phyloP scores from a whole-genome alignment of 1,140 invertebrate genomes.

The Heliconius himera region DNA sequence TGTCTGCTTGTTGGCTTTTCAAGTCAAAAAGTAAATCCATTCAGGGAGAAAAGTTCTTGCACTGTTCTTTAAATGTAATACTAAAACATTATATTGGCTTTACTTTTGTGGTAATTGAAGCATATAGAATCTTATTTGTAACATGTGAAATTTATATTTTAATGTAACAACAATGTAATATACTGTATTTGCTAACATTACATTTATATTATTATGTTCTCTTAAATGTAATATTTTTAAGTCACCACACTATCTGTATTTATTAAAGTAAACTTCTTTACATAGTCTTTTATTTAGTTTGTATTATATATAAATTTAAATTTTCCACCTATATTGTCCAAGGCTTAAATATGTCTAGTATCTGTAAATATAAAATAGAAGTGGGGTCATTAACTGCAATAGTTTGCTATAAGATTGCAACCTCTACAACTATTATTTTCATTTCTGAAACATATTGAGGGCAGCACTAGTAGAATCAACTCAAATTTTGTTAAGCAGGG shows the following conservation, averaged over 20 bases:
- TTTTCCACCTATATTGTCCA: neutral
- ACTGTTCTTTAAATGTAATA: conserved; percentile 86
- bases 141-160: conserved; percentile 5
- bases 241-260: conserved; percentile 1
- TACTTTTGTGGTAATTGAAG: conserved; percentile 1
- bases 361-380: too few species aligned
- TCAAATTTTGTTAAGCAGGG: too few species aligned
- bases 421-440: too few species aligned
- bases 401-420: too few species aligned
- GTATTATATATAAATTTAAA: neutral
- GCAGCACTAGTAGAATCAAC: too few species aligned
- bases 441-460: too few species aligned
- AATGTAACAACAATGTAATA: neutral
- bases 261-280: conserved; percentile 15
- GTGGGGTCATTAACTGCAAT: too few species aligned
- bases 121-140: neutral
- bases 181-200: neutral
- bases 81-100: neutral
- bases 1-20: conserved; percentile 97
- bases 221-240: conserved; percentile 17
- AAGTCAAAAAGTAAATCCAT: conserved; percentile 98
- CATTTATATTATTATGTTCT: conserved; percentile 13
- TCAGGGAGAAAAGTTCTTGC: conserved; percentile 97
- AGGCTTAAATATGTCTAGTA: too few species aligned
- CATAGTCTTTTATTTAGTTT: conserved; percentile 14